A percentile compares a stretch with the other conserved stretches of the same genome.
Conservation (phyloP, 2,888 invertebrate species). For the Hydrotaea cyrtoneurina region DNA sequence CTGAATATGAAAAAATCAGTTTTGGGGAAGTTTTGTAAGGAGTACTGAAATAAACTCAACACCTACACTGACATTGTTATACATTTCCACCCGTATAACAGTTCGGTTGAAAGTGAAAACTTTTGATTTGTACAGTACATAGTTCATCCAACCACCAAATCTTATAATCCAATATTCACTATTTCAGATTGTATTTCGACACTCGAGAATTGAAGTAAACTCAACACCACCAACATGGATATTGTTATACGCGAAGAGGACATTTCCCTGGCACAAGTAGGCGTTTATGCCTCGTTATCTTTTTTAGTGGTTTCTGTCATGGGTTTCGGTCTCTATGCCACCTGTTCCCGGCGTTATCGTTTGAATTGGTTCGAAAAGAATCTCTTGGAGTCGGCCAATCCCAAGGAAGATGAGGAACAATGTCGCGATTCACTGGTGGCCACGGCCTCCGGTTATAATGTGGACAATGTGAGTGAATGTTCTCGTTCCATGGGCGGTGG, state of each 20-base stretch:
- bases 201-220: slow-evolving; percentile 4
- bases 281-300: slow-evolving; percentile 81
- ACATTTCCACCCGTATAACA: too few relatives aligned
- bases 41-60: too few relatives aligned
- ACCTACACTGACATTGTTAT: too few relatives aligned
- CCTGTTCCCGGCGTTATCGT: slow-evolving; percentile 82
- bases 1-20: too few relatives aligned
- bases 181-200: slow-evolving; percentile 17
- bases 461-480: slow-evolving; percentile 80
- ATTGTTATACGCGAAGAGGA: slow-evolving; percentile 79
- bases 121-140: too few relatives aligned
- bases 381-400: slow-evolving; percentile 82
- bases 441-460: slow-evolving; percentile 78
- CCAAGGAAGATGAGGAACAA: slow-evolving; percentile 79
- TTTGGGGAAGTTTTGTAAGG: too few relatives aligned
- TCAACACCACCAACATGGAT: slow-evolving; percentile 74
- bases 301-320: slow-evolving; percentile 81
- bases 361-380: slow-evolving; percentile 84
- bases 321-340: slow-evolving; percentile 82
- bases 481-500: slow-evolving; percentile 72
- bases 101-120: too few relatives aligned
- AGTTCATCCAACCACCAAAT: not conserved
- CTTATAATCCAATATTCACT: slow-evolving; percentile 37
- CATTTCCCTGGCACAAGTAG: slow-evolving; percentile 80
- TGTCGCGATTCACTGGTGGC: slow-evolving; percentile 81